These are phyloP conservation scores for Melikaiella ostensackeni DNA, from an alignment of 2,888 invertebrate genomes.

Conservation along the genomic window DNA sequence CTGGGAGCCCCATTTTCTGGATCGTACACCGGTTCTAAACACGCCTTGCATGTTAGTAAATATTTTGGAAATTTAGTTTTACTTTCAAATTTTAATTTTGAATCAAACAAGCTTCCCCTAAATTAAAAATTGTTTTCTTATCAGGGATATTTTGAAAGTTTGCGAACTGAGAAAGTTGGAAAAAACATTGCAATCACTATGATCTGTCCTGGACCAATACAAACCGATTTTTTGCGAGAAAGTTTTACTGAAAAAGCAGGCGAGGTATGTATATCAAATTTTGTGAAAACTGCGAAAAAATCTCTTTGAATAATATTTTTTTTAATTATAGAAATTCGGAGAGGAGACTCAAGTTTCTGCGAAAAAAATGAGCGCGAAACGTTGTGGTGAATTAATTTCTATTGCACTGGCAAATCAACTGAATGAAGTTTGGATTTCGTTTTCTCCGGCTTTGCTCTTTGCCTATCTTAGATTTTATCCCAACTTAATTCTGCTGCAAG, in stretches of 20 bases:
- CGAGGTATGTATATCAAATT: slow-evolving; percentile 76
- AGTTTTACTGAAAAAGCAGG: slow-evolving; percentile 84
- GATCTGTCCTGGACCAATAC: slow-evolving; percentile 88
- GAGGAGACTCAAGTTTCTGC: slow-evolving; percentile 75
- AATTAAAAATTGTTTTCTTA: slow-evolving; percentile 57
- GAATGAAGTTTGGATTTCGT: slow-evolving; percentile 84
- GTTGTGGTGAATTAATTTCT: slow-evolving; percentile 81
- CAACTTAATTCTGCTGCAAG: slow-evolving; percentile 62
- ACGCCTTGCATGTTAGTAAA: slow-evolving; percentile 84
- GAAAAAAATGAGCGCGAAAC: slow-evolving; percentile 79
- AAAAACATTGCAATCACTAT: slow-evolving; percentile 82
- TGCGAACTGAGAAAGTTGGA: slow-evolving; percentile 81
- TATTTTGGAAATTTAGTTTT: slow-evolving; percentile 23
- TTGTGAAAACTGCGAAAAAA: neutral
- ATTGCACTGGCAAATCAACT: slow-evolving; percentile 81
- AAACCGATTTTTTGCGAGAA: slow-evolving; percentile 83
- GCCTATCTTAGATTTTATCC: slow-evolving; percentile 67
- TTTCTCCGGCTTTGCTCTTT: slow-evolving; percentile 58
- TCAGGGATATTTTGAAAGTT: slow-evolving; percentile 86
- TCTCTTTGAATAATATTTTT: slow-evolving; percentile 5
- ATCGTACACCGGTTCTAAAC: slow-evolving; percentile 86
- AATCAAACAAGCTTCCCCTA: neutral
- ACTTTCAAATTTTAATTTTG: neutral
- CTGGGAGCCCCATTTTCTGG: slow-evolving; percentile 83
- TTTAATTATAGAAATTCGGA: slow-evolving; percentile 73